Conservation (phyloP, 92 coral and sea anemone genomes). For the Desmophyllum pertusum region DNA sequence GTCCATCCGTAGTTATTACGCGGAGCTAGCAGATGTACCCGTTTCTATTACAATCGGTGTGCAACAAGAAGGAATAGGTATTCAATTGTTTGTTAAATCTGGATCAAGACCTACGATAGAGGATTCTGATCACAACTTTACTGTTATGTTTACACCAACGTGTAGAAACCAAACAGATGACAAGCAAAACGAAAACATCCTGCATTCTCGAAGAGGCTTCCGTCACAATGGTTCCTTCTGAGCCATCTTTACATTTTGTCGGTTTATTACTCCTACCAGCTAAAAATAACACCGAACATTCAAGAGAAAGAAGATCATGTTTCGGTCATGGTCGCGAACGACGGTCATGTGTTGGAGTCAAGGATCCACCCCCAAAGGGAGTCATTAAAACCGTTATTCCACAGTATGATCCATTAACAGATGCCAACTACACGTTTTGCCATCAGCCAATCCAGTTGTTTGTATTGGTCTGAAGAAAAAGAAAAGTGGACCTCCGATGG, state of each 20-base stretch:
- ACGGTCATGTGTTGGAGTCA: constrained; percentile 51
- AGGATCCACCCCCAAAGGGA: constrained; percentile 43
- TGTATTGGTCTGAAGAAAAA: constrained; percentile 55
- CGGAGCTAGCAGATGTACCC: constrained; percentile 12
- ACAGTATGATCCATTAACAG: constrained; percentile 37
- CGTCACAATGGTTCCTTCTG: constrained; percentile 1
- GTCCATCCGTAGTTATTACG: neutral
- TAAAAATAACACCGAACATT: neutral
- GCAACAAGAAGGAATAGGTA: neutral
- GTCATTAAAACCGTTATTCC: constrained; percentile 4
- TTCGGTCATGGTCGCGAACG: constrained; percentile 51
- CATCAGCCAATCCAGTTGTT: constrained; percentile 45
- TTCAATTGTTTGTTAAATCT: neutral
- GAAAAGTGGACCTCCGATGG: constrained; percentile 56
- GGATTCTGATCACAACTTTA: constrained; percentile 10
- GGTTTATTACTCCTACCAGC: neutral
- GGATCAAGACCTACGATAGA: constrained; percentile 13
- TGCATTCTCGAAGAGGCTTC: neutral
- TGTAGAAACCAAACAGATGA: neutral
- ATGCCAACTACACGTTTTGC: constrained; percentile 51
- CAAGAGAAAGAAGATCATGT: constrained; percentile 45
- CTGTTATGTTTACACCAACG: neutral
- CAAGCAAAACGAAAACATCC: neutral
- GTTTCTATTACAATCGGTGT: neutral
- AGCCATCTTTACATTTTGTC: neutral